phyloP scores from a whole-genome alignment of 92 coral and sea anemone species.

The Ricordea florida region DNA sequence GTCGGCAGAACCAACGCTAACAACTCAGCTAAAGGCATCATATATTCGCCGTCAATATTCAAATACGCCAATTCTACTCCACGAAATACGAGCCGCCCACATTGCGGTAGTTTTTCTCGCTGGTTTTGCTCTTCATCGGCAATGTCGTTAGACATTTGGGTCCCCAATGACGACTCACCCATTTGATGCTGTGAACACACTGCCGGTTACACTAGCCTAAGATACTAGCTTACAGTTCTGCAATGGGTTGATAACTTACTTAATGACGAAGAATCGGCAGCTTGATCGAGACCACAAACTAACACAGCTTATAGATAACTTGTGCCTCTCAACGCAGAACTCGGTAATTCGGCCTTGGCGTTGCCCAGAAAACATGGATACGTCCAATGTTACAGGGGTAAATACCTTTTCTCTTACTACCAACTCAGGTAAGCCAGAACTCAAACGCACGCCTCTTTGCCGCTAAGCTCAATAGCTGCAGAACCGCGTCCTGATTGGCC shows the following conservation, averaged over 20 bases:
- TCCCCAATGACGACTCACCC: constrained; percentile 12
- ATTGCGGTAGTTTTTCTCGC: constrained; percentile 32
- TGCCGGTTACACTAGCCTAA: neutral
- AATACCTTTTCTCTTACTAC: neutral
- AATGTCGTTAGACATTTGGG: constrained; percentile 37
- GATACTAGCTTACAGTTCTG: neutral
- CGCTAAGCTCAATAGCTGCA: constrained; percentile 90
- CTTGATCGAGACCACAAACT: constrained; percentile 9
- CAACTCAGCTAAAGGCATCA: constrained; percentile 86
- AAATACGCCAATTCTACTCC: constrained; percentile 90
- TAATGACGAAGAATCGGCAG: constrained; percentile 1
- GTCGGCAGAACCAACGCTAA: constrained; percentile 74
- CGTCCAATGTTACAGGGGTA: neutral
- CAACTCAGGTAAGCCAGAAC: constrained; percentile 53
- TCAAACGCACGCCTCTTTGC: constrained; percentile 87
- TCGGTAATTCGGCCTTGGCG: neutral
- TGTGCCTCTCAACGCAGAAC: neutral
- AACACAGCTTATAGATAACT: neutral
- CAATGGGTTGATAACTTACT: constrained; percentile 8
- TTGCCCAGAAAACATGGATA: constrained; percentile 21
- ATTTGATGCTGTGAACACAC: neutral
- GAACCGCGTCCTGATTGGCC: constrained; percentile 76
- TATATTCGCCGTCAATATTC: constrained; percentile 80
- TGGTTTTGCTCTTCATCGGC: constrained; percentile 9
- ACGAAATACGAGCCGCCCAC: constrained; percentile 80